Base-by-base conservation (phyloP, 2,888 invertebrate species). In the Drosophila testacea region DNA sequence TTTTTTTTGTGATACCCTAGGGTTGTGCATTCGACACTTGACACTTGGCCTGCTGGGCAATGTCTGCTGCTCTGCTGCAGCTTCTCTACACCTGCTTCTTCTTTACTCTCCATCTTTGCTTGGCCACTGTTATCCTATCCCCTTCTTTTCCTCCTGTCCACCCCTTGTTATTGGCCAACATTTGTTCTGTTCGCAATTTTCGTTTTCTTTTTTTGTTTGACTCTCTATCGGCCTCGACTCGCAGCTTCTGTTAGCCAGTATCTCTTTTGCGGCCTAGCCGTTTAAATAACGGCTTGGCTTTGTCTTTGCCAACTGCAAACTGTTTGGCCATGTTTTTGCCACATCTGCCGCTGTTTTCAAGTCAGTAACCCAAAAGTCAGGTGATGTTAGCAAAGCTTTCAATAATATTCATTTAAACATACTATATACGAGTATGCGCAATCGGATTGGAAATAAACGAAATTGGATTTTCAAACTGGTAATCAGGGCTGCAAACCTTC, bases 221-320 rank as follows among this genome's bases (percentile, higher is more conserved):
- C 9, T 56, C 6, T 28, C 28, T 46, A 9, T 28, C 10, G 6
- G 16, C 13, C 41, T 55, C 38, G n/a, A 39, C n/a, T 41, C n/a
- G 22, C 30, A 4, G 32, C 11, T 4, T 22, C 50, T 38, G 6
- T 41, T 55, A 28, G 13, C 39, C 47, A 28, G 13, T 27, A 10
- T 32, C 36, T 38, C 22, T 22, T 10, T 46, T 50, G 71, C 52
- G 41, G 47, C 46, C 28, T 6, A 39, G 56, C 44, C 44, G 68
- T 50, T 84, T 69, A 66, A 77, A 79, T 57, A 73, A 74, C 48
- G 55, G 52, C 52, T 65, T 50, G 64, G 39, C 71, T 47, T 64
- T 71, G 61, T 54, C 55, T 62, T 79, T 69, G 62, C 27, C 32
- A 44, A 66, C 51, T 22, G 22, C 16, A 16, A 16, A 3, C 3